Evolutionary conservation across 2,888 invertebrate species (phyloP).

Genomic region (Ceramica pisi): DNA sequence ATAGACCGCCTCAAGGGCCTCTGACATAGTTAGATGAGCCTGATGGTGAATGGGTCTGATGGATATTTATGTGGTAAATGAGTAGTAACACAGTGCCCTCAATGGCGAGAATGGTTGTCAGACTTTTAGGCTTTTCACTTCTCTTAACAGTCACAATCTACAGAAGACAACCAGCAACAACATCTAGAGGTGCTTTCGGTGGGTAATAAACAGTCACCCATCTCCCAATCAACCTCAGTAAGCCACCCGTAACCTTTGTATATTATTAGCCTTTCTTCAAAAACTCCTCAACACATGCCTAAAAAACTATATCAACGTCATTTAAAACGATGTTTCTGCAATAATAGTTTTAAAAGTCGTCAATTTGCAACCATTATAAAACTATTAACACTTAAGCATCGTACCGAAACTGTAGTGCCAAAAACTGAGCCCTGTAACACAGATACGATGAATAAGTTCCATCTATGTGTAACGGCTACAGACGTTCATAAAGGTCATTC

Average conservation of each 20-base stretch:
- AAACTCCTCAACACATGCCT: not conserved
- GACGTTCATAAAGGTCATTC: conserved; percentile 44
- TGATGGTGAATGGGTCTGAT: too few species aligned
- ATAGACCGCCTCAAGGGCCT: too few species aligned
- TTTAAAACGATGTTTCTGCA: not conserved
- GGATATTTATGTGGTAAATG: too few species aligned
- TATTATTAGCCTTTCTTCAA: not conserved
- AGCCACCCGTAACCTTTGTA: not conserved
- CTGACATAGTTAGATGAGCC: too few species aligned
- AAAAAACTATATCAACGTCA: not conserved
- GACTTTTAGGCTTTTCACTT: not conserved
- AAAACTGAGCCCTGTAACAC: conserved; percentile 6
- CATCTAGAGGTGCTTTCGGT: not conserved
- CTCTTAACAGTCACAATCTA: too few species aligned
- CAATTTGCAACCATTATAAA: conserved; percentile 12
- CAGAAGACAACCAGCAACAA: not conserved
- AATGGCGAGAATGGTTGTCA: not conserved
- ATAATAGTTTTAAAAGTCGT: not conserved
- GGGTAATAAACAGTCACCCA: not conserved
- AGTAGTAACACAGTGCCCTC: too few species aligned
- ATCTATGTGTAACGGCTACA: conserved; percentile 9
- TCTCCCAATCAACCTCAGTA: not conserved
- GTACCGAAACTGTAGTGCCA: not conserved
- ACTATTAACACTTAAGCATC: not conserved
- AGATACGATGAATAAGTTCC: conserved; percentile 19